Evolutionary conservation across 1,140 invertebrate genomes (phyloP).

Genomic region (Drosophila virilis): DNA sequence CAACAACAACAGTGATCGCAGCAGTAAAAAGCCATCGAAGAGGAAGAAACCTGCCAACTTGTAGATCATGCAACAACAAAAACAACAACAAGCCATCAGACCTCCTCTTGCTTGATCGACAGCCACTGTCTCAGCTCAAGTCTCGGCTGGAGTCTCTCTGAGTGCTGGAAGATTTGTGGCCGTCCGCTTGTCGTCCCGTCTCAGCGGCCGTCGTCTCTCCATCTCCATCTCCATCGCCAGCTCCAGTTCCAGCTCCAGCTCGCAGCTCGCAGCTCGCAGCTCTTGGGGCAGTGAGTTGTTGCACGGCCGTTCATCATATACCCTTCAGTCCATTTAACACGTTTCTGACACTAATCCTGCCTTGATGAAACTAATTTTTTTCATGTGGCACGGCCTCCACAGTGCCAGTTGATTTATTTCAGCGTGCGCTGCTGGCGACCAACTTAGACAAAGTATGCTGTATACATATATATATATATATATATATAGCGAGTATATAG

Average conservation of each 20-base stretch:
- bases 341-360: constrained; percentile 84
- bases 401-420: constrained; percentile 82
- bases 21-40: constrained; percentile 43
- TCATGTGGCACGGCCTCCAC: constrained; percentile 65
- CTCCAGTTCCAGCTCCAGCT: constrained; percentile 4
- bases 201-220: neutral
- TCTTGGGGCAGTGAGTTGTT: constrained; percentile 48
- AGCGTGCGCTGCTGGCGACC: constrained; percentile 79
- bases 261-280: constrained; percentile 14
- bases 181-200: neutral
- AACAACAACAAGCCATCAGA: constrained; percentile 7
- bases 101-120: constrained; percentile 35
- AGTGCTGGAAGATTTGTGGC: constrained; percentile 39
- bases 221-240: constrained; percentile 9
- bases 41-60: constrained; percentile 47
- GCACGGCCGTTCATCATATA: constrained; percentile 83
- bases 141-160: constrained; percentile 23
- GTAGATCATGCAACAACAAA: constrained; percentile 30
- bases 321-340: constrained; percentile 84
- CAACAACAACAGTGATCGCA: constrained; percentile 1
- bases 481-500: constrained; percentile 57
- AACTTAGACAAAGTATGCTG: constrained; percentile 71
- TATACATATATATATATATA: constrained; percentile 33
- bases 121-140: constrained; percentile 29
- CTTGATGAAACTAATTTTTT: constrained; percentile 84